Percentiles rank a stretch among this genome's conserved stretches.
Evolutionary conservation across 2,888 invertebrate species (phyloP).

Genomic region (Sthenelais limicola): DNA sequence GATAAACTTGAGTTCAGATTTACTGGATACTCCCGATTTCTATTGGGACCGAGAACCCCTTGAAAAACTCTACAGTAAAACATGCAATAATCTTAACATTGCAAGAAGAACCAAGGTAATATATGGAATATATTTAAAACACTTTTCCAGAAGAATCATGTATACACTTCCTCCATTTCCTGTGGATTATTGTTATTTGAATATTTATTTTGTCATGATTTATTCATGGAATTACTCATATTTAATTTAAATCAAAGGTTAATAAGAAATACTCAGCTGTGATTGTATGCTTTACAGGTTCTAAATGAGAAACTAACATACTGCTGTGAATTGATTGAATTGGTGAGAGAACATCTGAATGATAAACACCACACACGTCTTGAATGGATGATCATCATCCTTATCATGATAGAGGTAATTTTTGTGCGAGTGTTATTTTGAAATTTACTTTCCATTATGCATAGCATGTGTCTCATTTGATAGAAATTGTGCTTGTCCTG

Average conservation of each 20-base stretch:
- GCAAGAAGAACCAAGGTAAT: slow-evolving; percentile 85
- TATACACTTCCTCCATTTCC: no score
- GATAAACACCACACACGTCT: slow-evolving; percentile 93
- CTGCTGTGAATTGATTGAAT: slow-evolving; percentile 91
- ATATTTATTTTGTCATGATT: no score
- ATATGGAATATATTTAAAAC: not conserved
- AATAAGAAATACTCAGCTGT: no score
- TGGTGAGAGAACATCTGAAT: slow-evolving; percentile 90
- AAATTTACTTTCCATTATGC: no score
- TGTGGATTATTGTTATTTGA: no score
- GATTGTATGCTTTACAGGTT: slow-evolving; percentile 82
- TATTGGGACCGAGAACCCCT: slow-evolving; percentile 97
- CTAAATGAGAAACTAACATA: slow-evolving; percentile 96
- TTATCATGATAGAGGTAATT: slow-evolving; percentile 93
- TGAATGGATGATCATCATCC: slow-evolving; percentile 97
- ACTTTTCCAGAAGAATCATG: no score
- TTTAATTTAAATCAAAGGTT: no score
- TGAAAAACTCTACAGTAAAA: slow-evolving; percentile 87
- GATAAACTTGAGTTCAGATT: slow-evolving; percentile 93
- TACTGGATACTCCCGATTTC: slow-evolving; percentile 96
- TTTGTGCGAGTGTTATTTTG: no score
- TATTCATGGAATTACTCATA: no score
- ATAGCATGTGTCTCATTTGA: not conserved
- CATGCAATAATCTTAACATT: slow-evolving; percentile 88
- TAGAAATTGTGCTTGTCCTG: not conserved